phyloP scores from a whole-genome alignment of 2,797 vertebrate species.

The Siniperca scherzeri region DNA sequence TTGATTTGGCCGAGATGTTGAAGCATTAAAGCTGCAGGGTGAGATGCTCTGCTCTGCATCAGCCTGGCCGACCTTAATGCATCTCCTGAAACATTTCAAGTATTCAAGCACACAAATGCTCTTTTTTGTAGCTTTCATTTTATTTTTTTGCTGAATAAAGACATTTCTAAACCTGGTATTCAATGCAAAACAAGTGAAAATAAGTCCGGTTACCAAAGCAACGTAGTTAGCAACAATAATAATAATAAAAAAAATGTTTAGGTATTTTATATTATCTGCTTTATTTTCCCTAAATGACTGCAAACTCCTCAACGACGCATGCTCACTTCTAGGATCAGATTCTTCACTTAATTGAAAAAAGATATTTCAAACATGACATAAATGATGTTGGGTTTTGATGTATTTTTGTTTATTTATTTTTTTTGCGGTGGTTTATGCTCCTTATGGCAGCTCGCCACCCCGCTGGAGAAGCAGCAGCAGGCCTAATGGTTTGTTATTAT shows the following conservation, averaged over 20 bases:
- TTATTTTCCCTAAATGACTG: not conserved
- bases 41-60: slow-evolving; percentile 89
- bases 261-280: too few relatives aligned
- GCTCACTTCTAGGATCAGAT: not conserved
- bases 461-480: slow-evolving; percentile 87
- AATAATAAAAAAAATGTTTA: not conserved
- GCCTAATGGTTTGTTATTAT: slow-evolving; percentile 95
- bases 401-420: not conserved
- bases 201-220: not conserved
- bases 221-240: not conserved
- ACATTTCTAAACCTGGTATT: not conserved
- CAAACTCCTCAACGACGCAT: not conserved
- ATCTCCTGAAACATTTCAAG: not conserved
- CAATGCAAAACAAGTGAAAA: not conserved
- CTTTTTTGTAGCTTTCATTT: not conserved
- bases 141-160: not conserved
- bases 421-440: slow-evolving; percentile 72
- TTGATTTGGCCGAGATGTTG: slow-evolving; percentile 40
- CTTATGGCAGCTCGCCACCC: slow-evolving; percentile 85
- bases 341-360: slow-evolving; percentile 2
- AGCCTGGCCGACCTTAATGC: slow-evolving; percentile 51
- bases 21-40: slow-evolving; percentile 18
- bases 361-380: slow-evolving; percentile 8
- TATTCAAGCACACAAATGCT: too few relatives aligned
- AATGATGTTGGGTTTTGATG: not conserved